Conservation (phyloP, 2,797 vertebrate genomes). For the Hypotaenidia okinawae region DNA sequence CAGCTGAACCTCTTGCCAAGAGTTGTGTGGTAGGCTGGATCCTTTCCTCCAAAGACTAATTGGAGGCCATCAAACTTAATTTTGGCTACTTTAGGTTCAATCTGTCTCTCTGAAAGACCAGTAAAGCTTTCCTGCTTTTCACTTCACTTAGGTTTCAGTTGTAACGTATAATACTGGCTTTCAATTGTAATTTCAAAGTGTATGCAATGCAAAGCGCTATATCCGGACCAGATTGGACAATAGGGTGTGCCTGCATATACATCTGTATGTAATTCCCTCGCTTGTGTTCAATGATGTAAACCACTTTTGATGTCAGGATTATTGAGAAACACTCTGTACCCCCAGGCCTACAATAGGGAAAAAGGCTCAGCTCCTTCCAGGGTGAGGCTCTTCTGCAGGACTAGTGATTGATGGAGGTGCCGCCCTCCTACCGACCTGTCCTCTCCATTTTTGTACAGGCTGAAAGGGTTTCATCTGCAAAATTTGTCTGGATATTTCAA, state of each 20-base stretch:
- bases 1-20: conserved; percentile 42
- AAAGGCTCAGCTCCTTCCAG: not conserved
- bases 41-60: conserved; percentile 57
- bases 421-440: not conserved
- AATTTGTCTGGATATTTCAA: conserved; percentile 1
- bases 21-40: conserved; percentile 54
- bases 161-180: not conserved
- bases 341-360: not conserved
- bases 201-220: not conserved
- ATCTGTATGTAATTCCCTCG: conserved; percentile 56
- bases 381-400: not conserved
- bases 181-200: conserved; percentile 50
- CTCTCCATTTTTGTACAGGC: not conserved
- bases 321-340: not conserved
- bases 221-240: not conserved
- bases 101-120: conserved; percentile 42
- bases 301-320: conserved; percentile 40
- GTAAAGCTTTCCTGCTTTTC: conserved; percentile 47
- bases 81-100: conserved; percentile 47
- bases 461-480: not conserved
- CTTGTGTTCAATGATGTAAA: conserved; percentile 31
- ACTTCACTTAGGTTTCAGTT: conserved; percentile 17
- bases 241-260: conserved; percentile 10
- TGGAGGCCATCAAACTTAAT: conserved; percentile 65
- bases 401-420: not conserved